Conservation (phyloP, 1,140 invertebrate genomes). For the silkworm (Bombyx mori) region DNA sequence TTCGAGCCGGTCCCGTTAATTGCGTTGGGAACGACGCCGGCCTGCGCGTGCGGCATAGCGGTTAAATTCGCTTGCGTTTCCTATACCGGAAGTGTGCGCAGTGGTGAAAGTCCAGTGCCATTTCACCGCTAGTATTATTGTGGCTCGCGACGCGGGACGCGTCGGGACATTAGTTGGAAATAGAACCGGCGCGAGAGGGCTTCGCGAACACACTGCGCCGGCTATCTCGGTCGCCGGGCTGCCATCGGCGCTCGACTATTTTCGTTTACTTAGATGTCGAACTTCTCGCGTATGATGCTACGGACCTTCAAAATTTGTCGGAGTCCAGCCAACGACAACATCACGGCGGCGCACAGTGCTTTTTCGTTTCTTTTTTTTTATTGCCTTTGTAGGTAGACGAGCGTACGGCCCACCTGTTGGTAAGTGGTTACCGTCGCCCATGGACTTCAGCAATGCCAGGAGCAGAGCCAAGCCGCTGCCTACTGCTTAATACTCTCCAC, state of each 20-base stretch:
- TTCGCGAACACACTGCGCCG: conserved; percentile 54
- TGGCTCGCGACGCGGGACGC: conserved; percentile 46
- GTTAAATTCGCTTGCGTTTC: conserved; percentile 46
- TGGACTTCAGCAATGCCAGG: too few relatives aligned
- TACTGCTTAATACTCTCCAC: too few relatives aligned
- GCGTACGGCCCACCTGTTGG: too few relatives aligned
- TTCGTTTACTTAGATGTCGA: conserved; percentile 66
- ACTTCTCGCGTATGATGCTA: conserved; percentile 45
- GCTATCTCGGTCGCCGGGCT: conserved; percentile 63
- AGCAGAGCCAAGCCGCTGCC: too few relatives aligned
- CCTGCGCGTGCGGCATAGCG: conserved; percentile 41
- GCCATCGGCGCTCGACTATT: conserved; percentile 52
- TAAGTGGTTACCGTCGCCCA: too few relatives aligned
- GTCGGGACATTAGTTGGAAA: conserved; percentile 59
- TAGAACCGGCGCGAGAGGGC: conserved; percentile 61
- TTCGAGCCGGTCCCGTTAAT: conserved; percentile 24
- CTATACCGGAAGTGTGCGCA: conserved; percentile 52
- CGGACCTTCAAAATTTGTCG: conserved; percentile 46
- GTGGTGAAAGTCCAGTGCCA: conserved; percentile 59
- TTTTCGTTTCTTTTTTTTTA: too few relatives aligned
- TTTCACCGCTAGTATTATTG: conserved; percentile 56
- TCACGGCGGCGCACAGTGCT: neutral
- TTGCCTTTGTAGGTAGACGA: too few relatives aligned
- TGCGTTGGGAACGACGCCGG: conserved; percentile 15
- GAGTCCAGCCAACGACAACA: conserved; percentile 17